Percentiles rank a stretch among this genome's conserved stretches.
Evolutionary conservation across 30 jellyfish, hydroid and myxozoan species (phyloP).

Genomic region (Cassiopea xamachana): DNA sequence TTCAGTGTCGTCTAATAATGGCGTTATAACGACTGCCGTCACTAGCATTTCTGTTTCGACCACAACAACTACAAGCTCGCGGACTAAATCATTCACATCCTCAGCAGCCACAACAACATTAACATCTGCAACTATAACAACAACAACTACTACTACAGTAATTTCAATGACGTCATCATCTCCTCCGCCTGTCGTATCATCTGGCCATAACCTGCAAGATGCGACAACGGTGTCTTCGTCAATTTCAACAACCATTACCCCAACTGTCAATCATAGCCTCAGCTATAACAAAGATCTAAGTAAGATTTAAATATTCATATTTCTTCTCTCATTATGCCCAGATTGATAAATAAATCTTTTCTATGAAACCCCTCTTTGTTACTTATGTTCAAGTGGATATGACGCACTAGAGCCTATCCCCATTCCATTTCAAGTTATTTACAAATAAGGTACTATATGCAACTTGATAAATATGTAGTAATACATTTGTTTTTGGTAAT

Average conservation of each 20-base stretch:
- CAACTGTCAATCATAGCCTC: constrained; percentile 3
- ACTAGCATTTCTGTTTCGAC: constrained; percentile 20
- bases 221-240: not conserved
- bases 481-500: too few relatives aligned
- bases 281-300: not conserved
- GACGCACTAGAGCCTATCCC: too few relatives aligned
- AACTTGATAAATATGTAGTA: too few relatives aligned
- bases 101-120: constrained; percentile 45
- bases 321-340: too few relatives aligned
- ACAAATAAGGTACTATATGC: too few relatives aligned
- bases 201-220: not conserved
- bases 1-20: constrained; percentile 56
- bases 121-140: constrained; percentile 2
- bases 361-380: too few relatives aligned
- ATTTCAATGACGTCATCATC: constrained; percentile 21
- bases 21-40: constrained; percentile 30
- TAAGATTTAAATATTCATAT: not conserved
- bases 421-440: too few relatives aligned
- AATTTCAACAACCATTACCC: not conserved
- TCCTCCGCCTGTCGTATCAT: constrained; percentile 27
- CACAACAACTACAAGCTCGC: constrained; percentile 45
- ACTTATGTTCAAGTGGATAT: too few relatives aligned
- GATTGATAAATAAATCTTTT: too few relatives aligned
- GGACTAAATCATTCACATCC: constrained; percentile 55
- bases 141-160: constrained; percentile 9